Percentiles rank a stretch among this genome's conserved stretches.
Conservation (phyloP, 2,797 vertebrate species). For the Rhabdomys pumilio region DNA sequence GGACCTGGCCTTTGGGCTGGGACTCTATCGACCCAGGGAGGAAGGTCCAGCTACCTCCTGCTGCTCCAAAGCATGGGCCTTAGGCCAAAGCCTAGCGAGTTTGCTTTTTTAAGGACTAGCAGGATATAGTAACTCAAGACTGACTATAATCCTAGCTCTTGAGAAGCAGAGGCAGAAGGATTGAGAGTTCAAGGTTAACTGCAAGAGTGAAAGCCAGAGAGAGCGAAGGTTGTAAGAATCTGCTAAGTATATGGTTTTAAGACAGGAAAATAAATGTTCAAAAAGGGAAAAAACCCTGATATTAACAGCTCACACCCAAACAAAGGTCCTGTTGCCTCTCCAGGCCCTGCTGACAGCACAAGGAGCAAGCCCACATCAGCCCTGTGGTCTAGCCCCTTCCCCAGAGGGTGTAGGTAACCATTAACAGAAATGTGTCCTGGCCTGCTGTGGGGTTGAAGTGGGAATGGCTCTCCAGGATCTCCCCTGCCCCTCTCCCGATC, state of each 20-base stretch:
- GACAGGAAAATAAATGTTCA: background rate
- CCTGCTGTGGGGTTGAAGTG: background rate
- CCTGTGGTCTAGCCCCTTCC: background rate
- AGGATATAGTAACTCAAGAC: background rate
- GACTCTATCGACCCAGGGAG: background rate
- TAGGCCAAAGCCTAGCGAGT: background rate
- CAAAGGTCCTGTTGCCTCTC: background rate
- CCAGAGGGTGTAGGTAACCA: background rate
- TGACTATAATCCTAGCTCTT: background rate
- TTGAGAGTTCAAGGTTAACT: background rate
- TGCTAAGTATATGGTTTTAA: background rate
- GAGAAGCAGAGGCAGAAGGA: background rate
- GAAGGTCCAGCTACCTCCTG: background rate
- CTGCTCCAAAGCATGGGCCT: background rate
- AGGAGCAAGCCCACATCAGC: background rate
- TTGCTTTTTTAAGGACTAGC: background rate
- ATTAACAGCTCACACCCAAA: background rate
- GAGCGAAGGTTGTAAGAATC: too few relatives aligned
- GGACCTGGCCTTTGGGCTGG: background rate
- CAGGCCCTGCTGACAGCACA: background rate
- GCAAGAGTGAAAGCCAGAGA: background rate
- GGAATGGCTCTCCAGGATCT: too few relatives aligned
- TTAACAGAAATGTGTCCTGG: background rate
- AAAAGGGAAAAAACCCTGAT: background rate
- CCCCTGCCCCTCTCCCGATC: background rate